Base-by-base conservation (phyloP, 2,888 invertebrate species). In the Epirrita christyi region DNA sequence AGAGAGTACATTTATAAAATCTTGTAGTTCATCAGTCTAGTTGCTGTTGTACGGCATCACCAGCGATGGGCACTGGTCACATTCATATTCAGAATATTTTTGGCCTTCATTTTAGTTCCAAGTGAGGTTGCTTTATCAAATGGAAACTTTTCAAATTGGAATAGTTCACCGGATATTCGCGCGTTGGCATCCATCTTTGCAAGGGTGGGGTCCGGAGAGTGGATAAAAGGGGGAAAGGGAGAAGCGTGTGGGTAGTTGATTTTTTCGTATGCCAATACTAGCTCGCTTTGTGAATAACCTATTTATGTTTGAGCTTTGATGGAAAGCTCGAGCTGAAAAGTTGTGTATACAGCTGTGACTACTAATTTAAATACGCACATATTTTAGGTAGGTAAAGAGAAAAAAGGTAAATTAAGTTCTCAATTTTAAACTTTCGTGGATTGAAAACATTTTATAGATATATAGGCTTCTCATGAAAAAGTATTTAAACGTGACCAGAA, bases 101-200 rank as follows among this genome's bases (percentile, higher is more conserved):
- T 81, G 73, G 73, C 76, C 76, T 80, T 78, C 73, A 82, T 83
- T 83, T 75, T 68, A 73, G 70, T 68, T 75, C 72, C 81, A 72
- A 79, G 76, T 76, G 80, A 71, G 82, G 84, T 83, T 77, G 80
- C 77, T 79, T 78, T 72, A 77, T 75, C 76, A 78, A 81, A 84
- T 83, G 80, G 82, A 83, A 89, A 89, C 83, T 89, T 89, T 82
- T 78, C 71, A 86, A 88, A 89, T 89, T 88, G 88, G 85, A 89
- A 91, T 90, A 90, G 90, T 91, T 91, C 74, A 65, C 69, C 71
- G 81, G 81, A 81, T 86, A 85, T 88, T 84, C 77, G 73, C 78
- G 77, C 77, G 75, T 77, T 75, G 81, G 85, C 82, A 81, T 86
- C 83, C 85, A 82, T 87, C 84, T 86, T 82, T 82, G 85, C 77